These are phyloP conservation scores for Ooceraea biroi DNA, from an alignment of 1,140 invertebrate species.

Conservation along the genomic window DNA sequence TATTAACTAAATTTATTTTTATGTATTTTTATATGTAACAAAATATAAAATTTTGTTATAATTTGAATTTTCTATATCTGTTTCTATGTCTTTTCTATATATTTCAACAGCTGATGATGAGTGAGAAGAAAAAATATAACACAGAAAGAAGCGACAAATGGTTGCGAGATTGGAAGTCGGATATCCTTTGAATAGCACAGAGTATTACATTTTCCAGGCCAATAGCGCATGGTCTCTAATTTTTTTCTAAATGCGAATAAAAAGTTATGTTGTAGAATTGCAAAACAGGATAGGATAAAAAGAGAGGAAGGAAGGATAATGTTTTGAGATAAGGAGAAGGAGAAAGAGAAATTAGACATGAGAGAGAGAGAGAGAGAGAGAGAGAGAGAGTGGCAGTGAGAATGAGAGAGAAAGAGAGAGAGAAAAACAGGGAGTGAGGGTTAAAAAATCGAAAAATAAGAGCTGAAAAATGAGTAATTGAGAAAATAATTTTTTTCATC, in stretches of 20 bases:
- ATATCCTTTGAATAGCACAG: slow-evolving; percentile 71
- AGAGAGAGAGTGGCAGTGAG: slow-evolving; percentile 70
- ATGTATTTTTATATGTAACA: no score
- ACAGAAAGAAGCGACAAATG: no score
- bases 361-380: slow-evolving; percentile 36
- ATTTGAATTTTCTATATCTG: no score
- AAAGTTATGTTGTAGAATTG: slow-evolving; percentile 71
- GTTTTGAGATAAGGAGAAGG: slow-evolving; percentile 32
- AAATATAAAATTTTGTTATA: no score
- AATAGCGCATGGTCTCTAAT: slow-evolving; percentile 83
- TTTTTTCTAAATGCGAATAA: slow-evolving; percentile 51
- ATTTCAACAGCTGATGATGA: neutral
- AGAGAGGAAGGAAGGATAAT: slow-evolving; percentile 69
- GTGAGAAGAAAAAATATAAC: neutral
- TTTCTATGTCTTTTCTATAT: neutral
- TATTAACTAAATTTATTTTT: no score
- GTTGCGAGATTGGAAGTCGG: slow-evolving; percentile 64
- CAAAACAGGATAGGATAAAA: slow-evolving; percentile 70
- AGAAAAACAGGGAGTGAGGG: slow-evolving; percentile 42
- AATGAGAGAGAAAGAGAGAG: slow-evolving; percentile 71
- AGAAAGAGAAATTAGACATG: no score
- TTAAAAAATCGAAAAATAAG: slow-evolving; percentile 30
- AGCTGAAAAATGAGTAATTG: slow-evolving; percentile 59
- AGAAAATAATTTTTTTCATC: slow-evolving; percentile 64
- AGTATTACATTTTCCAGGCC: slow-evolving; percentile 75